Base-by-base conservation (phyloP, 2,113 vertebrate species). In the Corythornis madagascariensis region DNA sequence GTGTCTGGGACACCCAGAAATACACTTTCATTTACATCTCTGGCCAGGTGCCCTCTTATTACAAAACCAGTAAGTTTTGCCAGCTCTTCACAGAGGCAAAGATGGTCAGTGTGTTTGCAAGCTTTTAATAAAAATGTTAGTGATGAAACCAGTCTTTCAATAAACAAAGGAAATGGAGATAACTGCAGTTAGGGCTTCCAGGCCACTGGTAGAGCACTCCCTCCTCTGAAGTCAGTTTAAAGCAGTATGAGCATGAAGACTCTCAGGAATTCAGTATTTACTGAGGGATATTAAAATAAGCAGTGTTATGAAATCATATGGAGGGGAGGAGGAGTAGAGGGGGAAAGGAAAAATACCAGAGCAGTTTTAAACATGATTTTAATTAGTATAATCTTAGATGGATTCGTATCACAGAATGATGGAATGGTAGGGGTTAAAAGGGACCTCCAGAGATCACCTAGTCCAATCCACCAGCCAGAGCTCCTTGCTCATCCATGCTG, bases 1-100 rank as follows among this genome's bases (percentile, higher is more conserved):
- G 66, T 45, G 70, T 73, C 38, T 72, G 83, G 48, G 80, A 91
- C 81, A 73, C 57, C n/a, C 61, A 90, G 45, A 94, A 94, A 75
- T 72, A 76, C 10, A 16, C 21, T 18, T 67, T 18, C 20, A 31
- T 64, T 92, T 77, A 33, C 50, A 69, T 48, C 57, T 67, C 57
- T 83, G 71, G 35, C 43, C 67, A 91, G 60, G 56, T 63, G 48
- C 61, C 55, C 29, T 61, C 60, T 29, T 42, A 18, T 55, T 78
- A 87, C 16, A 88, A 76, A 93, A 74, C 9, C 20, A 47, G 1
- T 19, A 65, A 55, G 16, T 65, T 74, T 67, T 57, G 21, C 48
- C 66, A 61, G 74, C 35, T 90, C 55, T 76, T 73, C 78, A 53
- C 20, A 88, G 16, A 74, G 16, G 56, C 14, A 74, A 85, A 70